Conservation (phyloP, 1,140 invertebrate genomes). For the Apis florea region DNA sequence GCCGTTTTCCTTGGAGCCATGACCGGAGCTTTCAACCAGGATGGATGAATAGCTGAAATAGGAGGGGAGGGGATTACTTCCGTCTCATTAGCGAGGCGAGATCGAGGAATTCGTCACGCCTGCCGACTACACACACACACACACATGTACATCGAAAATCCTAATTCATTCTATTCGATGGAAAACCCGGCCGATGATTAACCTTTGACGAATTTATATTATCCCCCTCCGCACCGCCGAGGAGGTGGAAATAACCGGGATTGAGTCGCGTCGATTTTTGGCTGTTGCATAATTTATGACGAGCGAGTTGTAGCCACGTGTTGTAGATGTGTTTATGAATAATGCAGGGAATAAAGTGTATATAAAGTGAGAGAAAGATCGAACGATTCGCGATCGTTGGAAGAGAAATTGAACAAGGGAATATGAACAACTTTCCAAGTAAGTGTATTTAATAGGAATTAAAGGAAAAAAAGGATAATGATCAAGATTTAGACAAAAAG, state of each 20-base stretch:
- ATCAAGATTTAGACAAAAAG: too few species aligned
- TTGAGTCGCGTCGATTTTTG: neutral
- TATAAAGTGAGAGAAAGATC: too few species aligned
- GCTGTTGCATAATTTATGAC: constrained; percentile 4
- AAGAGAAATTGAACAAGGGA: neutral
- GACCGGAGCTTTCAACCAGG: constrained; percentile 62
- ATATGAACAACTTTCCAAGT: too few species aligned
- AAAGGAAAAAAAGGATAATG: too few species aligned
- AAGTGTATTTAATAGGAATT: too few species aligned
- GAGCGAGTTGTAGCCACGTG: too few species aligned
- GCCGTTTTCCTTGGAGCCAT: constrained; percentile 48
- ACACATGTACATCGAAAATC: constrained; percentile 46
- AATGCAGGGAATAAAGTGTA: neutral
- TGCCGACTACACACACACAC: constrained; percentile 23
- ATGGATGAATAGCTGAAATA: constrained; percentile 56
- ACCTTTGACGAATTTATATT: constrained; percentile 25
- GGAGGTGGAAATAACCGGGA: neutral
- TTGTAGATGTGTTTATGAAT: constrained; percentile 4
- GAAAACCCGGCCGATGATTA: constrained; percentile 53
- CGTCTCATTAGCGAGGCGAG: constrained; percentile 61
- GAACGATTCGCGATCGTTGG: neutral
- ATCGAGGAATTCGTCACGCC: constrained; percentile 62
- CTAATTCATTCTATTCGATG: constrained; percentile 53
- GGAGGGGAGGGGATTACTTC: constrained; percentile 55
- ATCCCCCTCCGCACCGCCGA: neutral